Base-by-base conservation (phyloP, 2,113 vertebrate genomes). In the Piaya cayana region DNA sequence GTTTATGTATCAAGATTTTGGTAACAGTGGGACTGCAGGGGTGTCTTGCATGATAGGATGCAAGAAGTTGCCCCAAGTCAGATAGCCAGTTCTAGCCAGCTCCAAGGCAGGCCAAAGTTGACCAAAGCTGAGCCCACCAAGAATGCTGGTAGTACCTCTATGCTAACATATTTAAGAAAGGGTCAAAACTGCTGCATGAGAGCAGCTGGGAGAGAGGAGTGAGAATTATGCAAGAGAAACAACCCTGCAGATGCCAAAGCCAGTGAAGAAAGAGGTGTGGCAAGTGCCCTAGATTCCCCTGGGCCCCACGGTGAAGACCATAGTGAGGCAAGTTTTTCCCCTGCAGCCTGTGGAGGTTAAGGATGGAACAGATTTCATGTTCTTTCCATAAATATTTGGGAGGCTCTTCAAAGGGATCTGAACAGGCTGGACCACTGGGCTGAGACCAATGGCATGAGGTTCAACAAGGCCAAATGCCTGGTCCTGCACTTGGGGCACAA, bases 261-360 rank as follows among this genome's bases (percentile, higher is more conserved):
- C 22, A 55, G 15, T 15, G n/a, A 15, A 86, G 49, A 32, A 74
- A 15, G 11, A 3, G 0, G 4, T 7, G 4, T 3, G 83, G 20
- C 14, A 67, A 13, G 5, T 2, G 37, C 6, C 49, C 25, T 34
- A 59, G 50, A 19, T 63, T 74, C 30, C 20, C 23, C 27, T 43
- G 47, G 12, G 55, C 17, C 3, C 29, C 3, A 0, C 12, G 22
- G 13, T 21, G 37, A 23, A 78, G 26, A 9, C 19, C 2, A 0
- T 6, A 11, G 16, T 53, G 27, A 52, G 15, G 26, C 21, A 56
- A 27, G 16, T 14, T 79, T 23, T n/a, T 6, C 3, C 45, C 20
- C 30, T 50, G 32, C 32, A 90, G 42, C 4, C 19, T 20, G 11
- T 6, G 22, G 37, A 30, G 23, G 23, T 15, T 8, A 7, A 26